These are phyloP conservation scores for Distichodus sexfasciatus DNA, from an alignment of 2,797 vertebrate genomes.

Conservation along the genomic window DNA sequence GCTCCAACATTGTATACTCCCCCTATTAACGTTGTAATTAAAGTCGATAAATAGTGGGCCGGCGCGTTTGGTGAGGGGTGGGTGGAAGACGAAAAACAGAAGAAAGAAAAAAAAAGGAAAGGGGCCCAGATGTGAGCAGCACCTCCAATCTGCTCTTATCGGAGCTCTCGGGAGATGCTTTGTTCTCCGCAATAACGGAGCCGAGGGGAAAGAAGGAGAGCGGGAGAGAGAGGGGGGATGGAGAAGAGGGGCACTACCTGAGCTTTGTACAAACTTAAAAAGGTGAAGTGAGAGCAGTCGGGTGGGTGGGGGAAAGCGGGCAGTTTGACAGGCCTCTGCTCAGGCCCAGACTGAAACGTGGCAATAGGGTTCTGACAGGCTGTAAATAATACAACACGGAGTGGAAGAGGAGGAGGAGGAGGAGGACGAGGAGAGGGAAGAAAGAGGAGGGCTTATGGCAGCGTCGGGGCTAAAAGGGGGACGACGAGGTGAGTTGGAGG, in stretches of 20 bases:
- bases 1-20: conserved; percentile 47
- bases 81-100: too few species aligned
- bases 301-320: neutral
- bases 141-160: conserved; percentile 49
- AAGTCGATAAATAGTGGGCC: conserved; percentile 51
- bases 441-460: conserved; percentile 43
- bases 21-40: conserved; percentile 58
- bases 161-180: conserved; percentile 45
- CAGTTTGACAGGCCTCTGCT: conserved; percentile 24
- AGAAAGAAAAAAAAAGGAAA: too few species aligned
- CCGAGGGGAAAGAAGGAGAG: neutral
- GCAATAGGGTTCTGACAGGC: conserved; percentile 59
- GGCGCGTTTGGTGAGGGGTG: conserved; percentile 17
- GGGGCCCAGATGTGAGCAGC: conserved; percentile 33
- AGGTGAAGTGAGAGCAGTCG: conserved; percentile 36
- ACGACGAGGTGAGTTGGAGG: conserved; percentile 44
- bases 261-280: conserved; percentile 60
- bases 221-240: conserved; percentile 1
- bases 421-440: too few species aligned
- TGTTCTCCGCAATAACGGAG: conserved; percentile 23
- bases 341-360: conserved; percentile 46
- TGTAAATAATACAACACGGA: conserved; percentile 71
- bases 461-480: conserved; percentile 55
- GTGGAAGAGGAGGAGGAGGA: conserved; percentile 13
- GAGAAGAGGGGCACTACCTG: conserved; percentile 11